phyloP scores from a whole-genome alignment of 2,888 invertebrate genomes.

The Lasioglossum malachurum region DNA sequence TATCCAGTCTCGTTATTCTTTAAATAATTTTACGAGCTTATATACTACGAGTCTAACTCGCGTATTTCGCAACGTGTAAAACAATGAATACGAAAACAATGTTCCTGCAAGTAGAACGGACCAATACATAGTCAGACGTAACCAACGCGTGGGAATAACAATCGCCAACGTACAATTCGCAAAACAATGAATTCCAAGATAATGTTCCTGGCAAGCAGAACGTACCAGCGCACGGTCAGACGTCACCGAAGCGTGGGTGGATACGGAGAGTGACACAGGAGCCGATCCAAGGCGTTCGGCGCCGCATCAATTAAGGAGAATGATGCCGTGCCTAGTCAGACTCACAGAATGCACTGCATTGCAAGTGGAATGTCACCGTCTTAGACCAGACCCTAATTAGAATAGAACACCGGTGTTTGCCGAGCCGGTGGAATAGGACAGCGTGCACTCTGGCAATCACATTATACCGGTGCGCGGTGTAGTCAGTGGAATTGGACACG shows the following conservation, averaged over 20 bases:
- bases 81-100: background rate
- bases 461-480: background rate
- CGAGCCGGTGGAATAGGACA: background rate
- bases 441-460: conserved; percentile 13
- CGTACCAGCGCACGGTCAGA: background rate
- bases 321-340: background rate
- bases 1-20: background rate
- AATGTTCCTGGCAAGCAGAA: background rate
- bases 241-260: background rate
- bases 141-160: background rate
- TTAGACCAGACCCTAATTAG: conserved; percentile 4
- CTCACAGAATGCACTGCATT: background rate
- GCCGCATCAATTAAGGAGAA: conserved; percentile 14
- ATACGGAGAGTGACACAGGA: background rate
- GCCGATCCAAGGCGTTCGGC: background rate
- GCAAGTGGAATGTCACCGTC: conserved; percentile 4
- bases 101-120: background rate
- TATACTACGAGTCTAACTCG: too few relatives aligned
- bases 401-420: conserved; percentile 15
- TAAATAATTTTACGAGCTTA: background rate
- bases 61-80: background rate
- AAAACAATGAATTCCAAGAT: background rate
- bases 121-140: background rate
- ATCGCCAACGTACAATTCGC: background rate
- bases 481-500: background rate